Evolutionary conservation across 1,140 invertebrate species (phyloP).

Genomic region (Nebria ingens): DNA sequence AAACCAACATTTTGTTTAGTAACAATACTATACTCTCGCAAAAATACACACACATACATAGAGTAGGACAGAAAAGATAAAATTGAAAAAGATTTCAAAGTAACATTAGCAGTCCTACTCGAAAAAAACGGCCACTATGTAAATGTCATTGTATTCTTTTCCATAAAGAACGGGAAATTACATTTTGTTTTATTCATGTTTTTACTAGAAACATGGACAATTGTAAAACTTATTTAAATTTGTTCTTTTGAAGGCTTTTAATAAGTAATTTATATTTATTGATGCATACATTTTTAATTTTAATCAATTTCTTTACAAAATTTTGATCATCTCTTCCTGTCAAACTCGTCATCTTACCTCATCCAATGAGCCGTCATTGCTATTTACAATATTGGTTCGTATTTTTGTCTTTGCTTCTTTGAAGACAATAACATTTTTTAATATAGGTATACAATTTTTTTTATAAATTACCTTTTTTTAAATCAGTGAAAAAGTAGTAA

Average conservation of each 20-base stretch:
- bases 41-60: too few relatives aligned
- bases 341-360: too few relatives aligned
- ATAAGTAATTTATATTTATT: slow-evolving; percentile 6
- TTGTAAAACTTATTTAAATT: not conserved
- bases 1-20: not conserved
- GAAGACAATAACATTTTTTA: too few relatives aligned
- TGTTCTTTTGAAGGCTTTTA: not conserved
- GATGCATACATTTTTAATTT: slow-evolving; percentile 1
- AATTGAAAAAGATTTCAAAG: slow-evolving; percentile 4
- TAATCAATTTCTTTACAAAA: too few relatives aligned
- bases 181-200: not conserved
- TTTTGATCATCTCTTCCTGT: too few relatives aligned
- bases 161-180: slow-evolving; percentile 7
- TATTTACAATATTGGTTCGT: too few relatives aligned
- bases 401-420: too few relatives aligned
- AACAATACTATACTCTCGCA: slow-evolving; percentile 1
- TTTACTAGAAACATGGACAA: not conserved
- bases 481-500: too few relatives aligned
- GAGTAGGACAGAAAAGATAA: too few relatives aligned
- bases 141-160: slow-evolving; percentile 5
- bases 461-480: too few relatives aligned
- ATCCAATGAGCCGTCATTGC: too few relatives aligned
- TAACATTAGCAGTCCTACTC: not conserved
- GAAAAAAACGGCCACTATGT: slow-evolving; percentile 1
- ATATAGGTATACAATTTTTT: too few relatives aligned